These are phyloP conservation scores for Protonibea diacanthus DNA, from an alignment of 2,797 vertebrate genomes.

Conservation along the genomic window DNA sequence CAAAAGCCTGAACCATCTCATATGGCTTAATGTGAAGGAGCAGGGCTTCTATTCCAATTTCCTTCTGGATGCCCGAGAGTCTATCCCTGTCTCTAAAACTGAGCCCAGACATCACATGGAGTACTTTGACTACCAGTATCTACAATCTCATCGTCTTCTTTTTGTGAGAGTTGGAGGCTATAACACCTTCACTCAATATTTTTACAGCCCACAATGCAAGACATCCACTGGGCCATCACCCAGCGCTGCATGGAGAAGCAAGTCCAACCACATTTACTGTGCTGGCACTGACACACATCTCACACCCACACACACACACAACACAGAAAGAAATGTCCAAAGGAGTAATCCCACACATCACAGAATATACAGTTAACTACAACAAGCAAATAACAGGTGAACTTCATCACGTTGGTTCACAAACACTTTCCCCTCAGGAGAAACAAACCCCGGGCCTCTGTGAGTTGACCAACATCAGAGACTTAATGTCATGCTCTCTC, in stretches of 20 bases:
- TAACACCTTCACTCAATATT: background rate
- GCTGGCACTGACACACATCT: background rate
- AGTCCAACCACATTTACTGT: background rate
- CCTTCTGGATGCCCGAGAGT: background rate
- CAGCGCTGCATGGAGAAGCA: background rate
- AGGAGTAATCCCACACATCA: background rate
- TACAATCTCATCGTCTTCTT: background rate
- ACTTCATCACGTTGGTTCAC: constrained; percentile 41
- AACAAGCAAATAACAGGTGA: constrained; percentile 14
- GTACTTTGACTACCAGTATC: background rate
- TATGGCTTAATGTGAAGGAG: background rate
- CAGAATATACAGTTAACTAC: constrained; percentile 14
- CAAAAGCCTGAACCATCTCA: background rate
- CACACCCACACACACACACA: constrained; percentile 6
- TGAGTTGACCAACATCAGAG: constrained; percentile 42
- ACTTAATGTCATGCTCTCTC: constrained; percentile 29
- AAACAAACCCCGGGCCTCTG: constrained; percentile 8
- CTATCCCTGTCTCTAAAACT: background rate
- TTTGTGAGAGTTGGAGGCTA: background rate
- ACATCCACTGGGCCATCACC: background rate
- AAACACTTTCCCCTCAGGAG: constrained; percentile 23
- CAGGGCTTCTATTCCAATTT: background rate
- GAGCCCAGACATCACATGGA: background rate
- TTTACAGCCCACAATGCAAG: background rate
- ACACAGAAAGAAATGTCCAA: background rate